A percentile compares a stretch with the other conserved stretches of the same genome.
Conservation (phyloP, 2,797 vertebrate species). For the Threskiornis aethiopicus region DNA sequence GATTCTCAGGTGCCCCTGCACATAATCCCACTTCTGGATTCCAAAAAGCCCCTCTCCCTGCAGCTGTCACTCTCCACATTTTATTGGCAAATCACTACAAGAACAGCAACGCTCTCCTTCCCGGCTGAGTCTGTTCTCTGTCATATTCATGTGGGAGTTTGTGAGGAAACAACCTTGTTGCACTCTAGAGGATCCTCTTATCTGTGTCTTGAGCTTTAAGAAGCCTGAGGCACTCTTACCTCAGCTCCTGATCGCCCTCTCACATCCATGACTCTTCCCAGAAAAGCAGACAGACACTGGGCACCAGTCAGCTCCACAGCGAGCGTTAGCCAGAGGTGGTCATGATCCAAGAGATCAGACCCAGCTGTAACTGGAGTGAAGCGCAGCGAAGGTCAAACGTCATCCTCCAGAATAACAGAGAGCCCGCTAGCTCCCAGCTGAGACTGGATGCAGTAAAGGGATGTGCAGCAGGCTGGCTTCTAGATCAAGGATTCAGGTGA, state of each 20-base stretch:
- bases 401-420: not conserved
- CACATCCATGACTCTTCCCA: not conserved
- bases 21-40: not conserved
- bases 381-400: not conserved
- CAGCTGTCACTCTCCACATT: not conserved
- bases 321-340: not conserved
- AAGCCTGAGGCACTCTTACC: constrained; percentile 14
- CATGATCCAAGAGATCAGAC: not conserved
- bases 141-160: constrained; percentile 5
- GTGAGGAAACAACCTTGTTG: constrained; percentile 12
- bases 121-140: not conserved
- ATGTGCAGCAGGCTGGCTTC: not conserved
- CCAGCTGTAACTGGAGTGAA: not conserved
- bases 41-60: not conserved
- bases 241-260: not conserved
- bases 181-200: not conserved
- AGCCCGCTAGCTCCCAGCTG: not conserved
- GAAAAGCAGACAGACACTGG: not conserved
- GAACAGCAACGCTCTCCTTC: not conserved
- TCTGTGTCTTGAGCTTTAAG: not conserved
- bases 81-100: not conserved
- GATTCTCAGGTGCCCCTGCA: not conserved
- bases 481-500: not conserved
- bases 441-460: not conserved
- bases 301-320: not conserved